A percentile compares a stretch with the other conserved stretches of the same genome.
Evolutionary conservation across 2,888 invertebrate species (phyloP).

Genomic region (Ariolimax columbianus): DNA sequence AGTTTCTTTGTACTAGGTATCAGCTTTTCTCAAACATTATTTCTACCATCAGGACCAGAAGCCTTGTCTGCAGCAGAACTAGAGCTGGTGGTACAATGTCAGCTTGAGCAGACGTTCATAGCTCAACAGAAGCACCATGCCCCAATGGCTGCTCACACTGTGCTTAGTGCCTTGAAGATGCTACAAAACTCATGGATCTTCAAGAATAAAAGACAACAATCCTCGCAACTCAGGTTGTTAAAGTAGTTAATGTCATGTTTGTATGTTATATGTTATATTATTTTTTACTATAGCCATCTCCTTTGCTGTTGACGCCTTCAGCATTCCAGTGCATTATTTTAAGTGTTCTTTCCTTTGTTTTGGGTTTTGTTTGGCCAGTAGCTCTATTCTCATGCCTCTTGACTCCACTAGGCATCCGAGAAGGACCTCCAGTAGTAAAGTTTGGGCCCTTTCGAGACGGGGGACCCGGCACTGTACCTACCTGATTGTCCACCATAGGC

Average conservation of each 20-base stretch:
- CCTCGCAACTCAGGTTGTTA: slow-evolving; percentile 56
- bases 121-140: slow-evolving; percentile 77
- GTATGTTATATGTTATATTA: not conserved
- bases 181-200: slow-evolving; percentile 69
- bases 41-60: slow-evolving; percentile 61
- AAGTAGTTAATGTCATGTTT: not conserved
- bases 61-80: slow-evolving; percentile 74
- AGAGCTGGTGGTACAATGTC: slow-evolving; percentile 74
- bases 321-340: too few species aligned
- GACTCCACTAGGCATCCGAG: too few species aligned
- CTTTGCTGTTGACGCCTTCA: too few species aligned
- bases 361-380: too few species aligned
- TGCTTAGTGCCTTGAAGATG: slow-evolving; percentile 72
- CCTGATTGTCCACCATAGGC: too few species aligned
- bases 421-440: too few species aligned
- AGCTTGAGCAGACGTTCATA: slow-evolving; percentile 72
- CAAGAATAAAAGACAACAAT: slow-evolving; percentile 59
- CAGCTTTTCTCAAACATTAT: not conserved
- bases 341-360: too few species aligned
- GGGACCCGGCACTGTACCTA: too few species aligned
- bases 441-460: too few species aligned
- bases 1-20: not conserved
- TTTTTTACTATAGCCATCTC: not conserved
- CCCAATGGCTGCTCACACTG: slow-evolving; percentile 74
- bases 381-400: too few species aligned